phyloP scores from a whole-genome alignment of 2,113 vertebrate genomes.

The Calidris pugnax region DNA sequence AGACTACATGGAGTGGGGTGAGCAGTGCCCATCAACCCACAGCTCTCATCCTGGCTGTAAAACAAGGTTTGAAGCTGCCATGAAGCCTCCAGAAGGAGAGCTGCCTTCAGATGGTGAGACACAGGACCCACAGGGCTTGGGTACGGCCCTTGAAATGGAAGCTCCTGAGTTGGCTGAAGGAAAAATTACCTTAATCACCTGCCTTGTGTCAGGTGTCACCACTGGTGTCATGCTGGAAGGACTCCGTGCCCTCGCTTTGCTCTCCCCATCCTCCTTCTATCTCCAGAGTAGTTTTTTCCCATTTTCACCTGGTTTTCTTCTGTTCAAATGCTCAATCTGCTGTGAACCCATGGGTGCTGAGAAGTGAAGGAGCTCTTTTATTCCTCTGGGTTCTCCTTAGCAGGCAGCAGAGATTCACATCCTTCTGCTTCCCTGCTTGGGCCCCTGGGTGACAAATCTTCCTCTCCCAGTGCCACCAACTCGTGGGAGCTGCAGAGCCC shows the following conservation, averaged over 20 bases:
- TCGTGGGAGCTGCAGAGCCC: not conserved
- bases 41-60: not conserved
- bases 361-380: not conserved
- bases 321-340: no score
- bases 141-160: not conserved
- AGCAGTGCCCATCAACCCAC: not conserved
- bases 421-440: not conserved
- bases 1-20: not conserved
- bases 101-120: not conserved
- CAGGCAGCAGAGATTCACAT: not conserved
- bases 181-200: not conserved
- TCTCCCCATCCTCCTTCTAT: not conserved
- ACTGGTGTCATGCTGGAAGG: not conserved
- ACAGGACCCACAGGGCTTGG: not conserved
- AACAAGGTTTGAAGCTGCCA: not conserved
- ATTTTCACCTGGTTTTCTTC: not conserved
- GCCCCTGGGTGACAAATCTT: not conserved
- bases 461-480: not conserved
- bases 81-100: not conserved
- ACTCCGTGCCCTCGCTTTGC: not conserved
- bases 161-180: not conserved
- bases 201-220: not conserved
- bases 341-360: accelerated
- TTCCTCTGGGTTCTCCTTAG: not conserved
- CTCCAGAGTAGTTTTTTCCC: not conserved